Evolutionary conservation across 2,113 vertebrate species (phyloP), one percentile per base, ranked within the genome.

Genomic region (Scophthalmus maximus): DNA sequence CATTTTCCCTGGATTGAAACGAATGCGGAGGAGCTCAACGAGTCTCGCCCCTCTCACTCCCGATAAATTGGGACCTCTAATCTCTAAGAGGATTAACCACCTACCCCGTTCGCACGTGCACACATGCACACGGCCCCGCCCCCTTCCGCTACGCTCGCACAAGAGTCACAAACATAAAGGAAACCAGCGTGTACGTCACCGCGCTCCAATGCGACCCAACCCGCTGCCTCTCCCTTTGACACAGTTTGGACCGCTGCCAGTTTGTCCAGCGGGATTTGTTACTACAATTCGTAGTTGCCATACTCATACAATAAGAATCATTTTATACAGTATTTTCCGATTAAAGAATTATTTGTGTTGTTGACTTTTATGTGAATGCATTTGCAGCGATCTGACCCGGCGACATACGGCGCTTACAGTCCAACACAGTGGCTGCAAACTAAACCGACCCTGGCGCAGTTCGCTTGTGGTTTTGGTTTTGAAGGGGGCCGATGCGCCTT

Each of bases 31-130:
- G 56, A 56, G 55, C 58, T 63, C 40, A 14, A 79, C 53, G 74
- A 83, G 82, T 87, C 87, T n/a, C 75, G 68, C 77, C 56, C 66
- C 77, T 67, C 76, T 84, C 73, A 76, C 78, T 82, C 65, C 70
- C 65, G 82, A 85, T 92, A 87, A 91, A 87, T 92, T 86, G 88
- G 85, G 85, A 88, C 56, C 78, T 90, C 64, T 92, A 92, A 92
- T 91, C 91, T 92, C 66, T 92, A 92, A 92, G 83, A 82, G 87
- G 88, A 90, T 92, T 91, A 92, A 64, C 73, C 81, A 84, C 88
- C 90, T 82, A 77, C 83, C 71, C 76, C 60, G 67, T 85, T 85
- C 76, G 69, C 77, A 81, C 70, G 72, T 82, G 84, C 79, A 76
- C 56, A 51, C 81, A 63, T 82, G 84, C 79, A 76, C 56, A 51